Evolutionary conservation across 1,140 invertebrate species (phyloP).

Genomic region (Pseudomyrmex flavicornis): DNA sequence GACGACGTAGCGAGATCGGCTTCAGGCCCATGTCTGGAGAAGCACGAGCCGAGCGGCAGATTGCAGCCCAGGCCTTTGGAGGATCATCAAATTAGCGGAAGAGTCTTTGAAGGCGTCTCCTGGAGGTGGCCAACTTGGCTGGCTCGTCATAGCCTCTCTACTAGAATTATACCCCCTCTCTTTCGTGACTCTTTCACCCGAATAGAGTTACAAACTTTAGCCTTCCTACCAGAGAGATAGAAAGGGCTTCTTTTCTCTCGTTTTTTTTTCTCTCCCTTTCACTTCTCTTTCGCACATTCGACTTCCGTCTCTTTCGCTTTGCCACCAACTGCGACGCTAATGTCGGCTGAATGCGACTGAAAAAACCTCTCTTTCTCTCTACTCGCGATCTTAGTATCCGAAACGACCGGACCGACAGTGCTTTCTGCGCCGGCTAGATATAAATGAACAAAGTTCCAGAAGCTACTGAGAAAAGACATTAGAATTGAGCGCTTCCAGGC

Average conservation of each 20-base stretch:
- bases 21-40: conserved; percentile 72
- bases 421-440: conserved; percentile 68
- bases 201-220: conserved; percentile 81
- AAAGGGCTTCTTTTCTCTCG: conserved; percentile 23
- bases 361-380: conserved; percentile 52
- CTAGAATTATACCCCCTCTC: conserved; percentile 73
- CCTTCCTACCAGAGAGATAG: conserved; percentile 67
- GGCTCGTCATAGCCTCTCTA: conserved; percentile 77
- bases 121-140: conserved; percentile 76
- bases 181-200: conserved; percentile 70
- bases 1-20: conserved; percentile 73
- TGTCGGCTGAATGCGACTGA: conserved; percentile 65
- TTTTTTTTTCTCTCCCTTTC: conserved; percentile 43
- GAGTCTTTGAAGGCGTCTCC: conserved; percentile 82
- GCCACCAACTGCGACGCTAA: conserved; percentile 60
- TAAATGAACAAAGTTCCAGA: conserved; percentile 73
- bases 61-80: conserved; percentile 82
- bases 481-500: conserved; percentile 45
- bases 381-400: conserved; percentile 40
- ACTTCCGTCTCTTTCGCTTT: conserved; percentile 58
- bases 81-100: conserved; percentile 85
- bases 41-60: conserved; percentile 79
- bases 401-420: conserved; percentile 68
- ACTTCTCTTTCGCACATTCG: conserved; percentile 74
- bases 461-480: conserved; percentile 64